A percentile compares a stretch with the other conserved stretches of the same genome.
These are phyloP conservation scores for Metalampra italica DNA, from an alignment of 2,888 invertebrate genomes.

Conservation along the genomic window DNA sequence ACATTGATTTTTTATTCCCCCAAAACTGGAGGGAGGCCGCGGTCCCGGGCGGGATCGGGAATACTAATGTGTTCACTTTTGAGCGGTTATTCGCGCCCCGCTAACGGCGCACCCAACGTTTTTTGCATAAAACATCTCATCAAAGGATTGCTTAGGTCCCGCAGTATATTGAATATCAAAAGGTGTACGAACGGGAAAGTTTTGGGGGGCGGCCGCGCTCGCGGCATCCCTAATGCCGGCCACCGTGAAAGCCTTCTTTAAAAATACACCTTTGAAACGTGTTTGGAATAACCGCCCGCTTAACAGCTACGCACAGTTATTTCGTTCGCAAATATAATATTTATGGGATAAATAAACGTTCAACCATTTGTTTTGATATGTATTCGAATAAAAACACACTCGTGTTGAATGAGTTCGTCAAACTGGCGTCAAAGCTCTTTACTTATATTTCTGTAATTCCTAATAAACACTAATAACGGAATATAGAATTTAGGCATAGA, in stretches of 20 bases:
- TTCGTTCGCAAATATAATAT: conserved; percentile 34
- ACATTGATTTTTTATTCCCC: conserved; percentile 78
- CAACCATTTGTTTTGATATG: conserved; percentile 23
- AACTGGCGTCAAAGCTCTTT: conserved; percentile 9
- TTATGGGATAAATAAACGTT: conserved; percentile 26
- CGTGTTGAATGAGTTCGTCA: conserved; percentile 9
- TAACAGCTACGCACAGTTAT: conserved; percentile 28
- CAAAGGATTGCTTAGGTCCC: conserved; percentile 76
- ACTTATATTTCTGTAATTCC: conserved; percentile 3
- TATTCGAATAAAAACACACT: conserved; percentile 12
- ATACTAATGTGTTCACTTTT: conserved; percentile 77
- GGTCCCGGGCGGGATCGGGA: conserved; percentile 55
- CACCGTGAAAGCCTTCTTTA: conserved; percentile 70
- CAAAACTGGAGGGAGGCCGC: conserved; percentile 60
- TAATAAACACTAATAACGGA: no score
- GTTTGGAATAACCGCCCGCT: conserved; percentile 61
- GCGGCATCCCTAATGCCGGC: conserved; percentile 65
- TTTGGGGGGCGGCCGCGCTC: conserved; percentile 52
- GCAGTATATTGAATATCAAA: conserved; percentile 78
- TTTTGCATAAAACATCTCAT: conserved; percentile 80
- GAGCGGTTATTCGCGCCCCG: conserved; percentile 74
- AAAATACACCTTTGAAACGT: conserved; percentile 74
- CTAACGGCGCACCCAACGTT: conserved; percentile 70
- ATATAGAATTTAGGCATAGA: no score
- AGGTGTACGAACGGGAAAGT: conserved; percentile 70